Percentiles rank a stretch among this genome's conserved stretches.
Conservation (phyloP, 2,797 vertebrate genomes). For the Tapirus indicus region DNA sequence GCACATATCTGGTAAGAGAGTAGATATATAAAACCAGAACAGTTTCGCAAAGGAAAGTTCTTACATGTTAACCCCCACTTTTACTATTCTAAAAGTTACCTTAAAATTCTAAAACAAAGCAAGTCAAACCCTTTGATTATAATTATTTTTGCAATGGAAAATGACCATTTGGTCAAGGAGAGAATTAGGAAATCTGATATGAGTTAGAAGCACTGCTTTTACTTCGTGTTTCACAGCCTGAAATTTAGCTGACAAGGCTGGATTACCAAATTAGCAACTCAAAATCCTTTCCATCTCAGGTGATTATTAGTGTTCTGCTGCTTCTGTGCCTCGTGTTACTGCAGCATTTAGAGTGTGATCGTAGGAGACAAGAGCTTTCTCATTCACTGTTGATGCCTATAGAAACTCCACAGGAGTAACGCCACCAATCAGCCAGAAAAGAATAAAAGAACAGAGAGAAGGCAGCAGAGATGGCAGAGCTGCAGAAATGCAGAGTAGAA, state of each 20-base stretch:
- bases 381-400: not conserved
- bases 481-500: not conserved
- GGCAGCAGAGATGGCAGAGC: not conserved
- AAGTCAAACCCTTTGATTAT: not conserved
- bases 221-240: not conserved
- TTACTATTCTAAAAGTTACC: not conserved
- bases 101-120: not conserved
- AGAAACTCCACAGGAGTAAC: not conserved
- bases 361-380: not conserved
- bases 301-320: not conserved
- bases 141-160: slow-evolving; percentile 15
- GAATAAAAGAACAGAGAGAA: slow-evolving; percentile 5
- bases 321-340: not conserved
- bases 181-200: not conserved
- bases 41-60: not conserved
- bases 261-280: not conserved
- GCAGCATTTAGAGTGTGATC: not conserved
- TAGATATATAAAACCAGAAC: not conserved
- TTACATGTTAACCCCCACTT: not conserved
- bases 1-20: not conserved
- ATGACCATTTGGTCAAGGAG: not conserved
- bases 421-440: not conserved
- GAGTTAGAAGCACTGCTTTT: not conserved
- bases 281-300: not conserved
- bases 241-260: not conserved